phyloP scores from a whole-genome alignment of 1,140 invertebrate species.

The Drosophila aff. region DNA sequence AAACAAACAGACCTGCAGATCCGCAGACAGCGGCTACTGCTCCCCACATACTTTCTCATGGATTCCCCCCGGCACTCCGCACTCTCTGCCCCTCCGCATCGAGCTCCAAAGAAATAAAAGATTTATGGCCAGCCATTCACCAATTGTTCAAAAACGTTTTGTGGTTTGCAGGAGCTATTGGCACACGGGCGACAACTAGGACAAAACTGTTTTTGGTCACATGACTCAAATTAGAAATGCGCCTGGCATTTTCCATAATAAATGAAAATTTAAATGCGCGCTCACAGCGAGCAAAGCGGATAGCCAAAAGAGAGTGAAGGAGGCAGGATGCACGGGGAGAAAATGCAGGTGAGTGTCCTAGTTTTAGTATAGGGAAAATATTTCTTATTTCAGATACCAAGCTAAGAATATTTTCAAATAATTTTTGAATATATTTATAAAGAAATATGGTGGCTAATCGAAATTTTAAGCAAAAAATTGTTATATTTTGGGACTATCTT shows the following conservation, averaged over 20 bases:
- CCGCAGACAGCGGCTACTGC: conserved; percentile 52
- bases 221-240: conserved; percentile 81
- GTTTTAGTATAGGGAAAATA: neutral
- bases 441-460: too few species aligned
- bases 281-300: conserved; percentile 48
- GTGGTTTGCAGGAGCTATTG: conserved; percentile 48
- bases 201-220: conserved; percentile 82
- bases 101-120: conserved; percentile 62
- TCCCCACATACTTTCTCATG: conserved; percentile 77
- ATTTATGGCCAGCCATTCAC: conserved; percentile 78
- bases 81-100: conserved; percentile 9
- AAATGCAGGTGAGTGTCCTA: neutral
- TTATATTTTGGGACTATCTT: too few species aligned
- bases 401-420: neutral
- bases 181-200: conserved; percentile 77
- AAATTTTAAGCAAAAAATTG: too few species aligned
- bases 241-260: conserved; percentile 64
- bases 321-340: neutral
- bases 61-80: conserved; percentile 33
- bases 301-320: conserved; percentile 10
- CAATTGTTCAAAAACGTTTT: conserved; percentile 72
- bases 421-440: neutral
- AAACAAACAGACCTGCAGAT: conserved; percentile 75
- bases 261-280: conserved; percentile 80
- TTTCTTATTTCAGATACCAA: neutral